Conservation (phyloP, 2,888 invertebrate genomes). For the Apotomis capreana region DNA sequence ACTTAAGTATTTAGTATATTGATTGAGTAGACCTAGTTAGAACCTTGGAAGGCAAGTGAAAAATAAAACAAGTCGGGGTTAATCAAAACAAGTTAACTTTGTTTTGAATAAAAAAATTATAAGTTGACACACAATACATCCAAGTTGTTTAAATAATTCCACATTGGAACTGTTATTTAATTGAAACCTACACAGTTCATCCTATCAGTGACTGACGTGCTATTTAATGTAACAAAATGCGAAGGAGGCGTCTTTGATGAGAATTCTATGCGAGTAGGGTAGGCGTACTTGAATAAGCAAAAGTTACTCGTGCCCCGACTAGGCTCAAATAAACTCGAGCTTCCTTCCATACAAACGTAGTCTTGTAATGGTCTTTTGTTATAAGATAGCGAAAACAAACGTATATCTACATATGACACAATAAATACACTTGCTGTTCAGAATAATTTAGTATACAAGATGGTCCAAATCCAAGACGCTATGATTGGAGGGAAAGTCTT, state of each 20-base stretch:
- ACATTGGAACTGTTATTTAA: slow-evolving; percentile 14
- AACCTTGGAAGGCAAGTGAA: too few species aligned
- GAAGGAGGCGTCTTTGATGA: slow-evolving; percentile 28
- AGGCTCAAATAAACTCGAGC: slow-evolving; percentile 1
- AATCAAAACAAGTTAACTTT: too few species aligned
- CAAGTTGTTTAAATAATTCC: too few species aligned
- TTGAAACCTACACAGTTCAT: slow-evolving; percentile 21
- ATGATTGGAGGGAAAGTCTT: background rate
- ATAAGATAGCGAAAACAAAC: background rate
- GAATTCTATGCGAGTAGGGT: slow-evolving; percentile 19
- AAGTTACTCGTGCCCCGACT: background rate
- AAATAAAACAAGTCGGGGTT: too few species aligned
- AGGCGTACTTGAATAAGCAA: slow-evolving; percentile 11
- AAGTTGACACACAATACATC: too few species aligned
- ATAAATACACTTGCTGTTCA: background rate
- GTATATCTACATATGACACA: background rate
- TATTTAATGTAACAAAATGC: slow-evolving; percentile 21
- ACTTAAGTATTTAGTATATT: too few species aligned
- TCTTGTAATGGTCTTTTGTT: slow-evolving; percentile 10
- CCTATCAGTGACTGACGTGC: slow-evolving; percentile 15
- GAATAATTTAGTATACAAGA: background rate
- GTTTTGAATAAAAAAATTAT: too few species aligned
- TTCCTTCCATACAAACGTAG: slow-evolving; percentile 15
- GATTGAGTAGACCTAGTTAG: too few species aligned
- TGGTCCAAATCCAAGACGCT: background rate